These are phyloP conservation scores for Pseudopipra pipra DNA, from an alignment of 2,113 vertebrate genomes.

Conservation along the genomic window DNA sequence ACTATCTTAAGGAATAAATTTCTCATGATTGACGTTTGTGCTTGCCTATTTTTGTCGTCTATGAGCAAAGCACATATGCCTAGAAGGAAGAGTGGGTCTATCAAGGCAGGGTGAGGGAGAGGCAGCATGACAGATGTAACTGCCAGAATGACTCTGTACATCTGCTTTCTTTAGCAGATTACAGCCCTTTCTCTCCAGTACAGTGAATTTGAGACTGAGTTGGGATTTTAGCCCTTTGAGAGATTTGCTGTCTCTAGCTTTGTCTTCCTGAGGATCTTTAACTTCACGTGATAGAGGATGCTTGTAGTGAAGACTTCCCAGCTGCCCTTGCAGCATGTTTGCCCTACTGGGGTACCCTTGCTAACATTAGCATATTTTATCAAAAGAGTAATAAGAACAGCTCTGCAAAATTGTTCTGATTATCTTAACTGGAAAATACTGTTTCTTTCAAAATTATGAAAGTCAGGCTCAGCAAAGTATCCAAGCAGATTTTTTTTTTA, in stretches of 20 bases:
- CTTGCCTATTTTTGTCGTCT: background rate
- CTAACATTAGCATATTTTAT: background rate
- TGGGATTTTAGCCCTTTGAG: conserved; percentile 1
- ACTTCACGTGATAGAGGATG: background rate
- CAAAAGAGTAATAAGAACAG: background rate
- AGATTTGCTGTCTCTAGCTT: background rate
- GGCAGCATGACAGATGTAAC: background rate
- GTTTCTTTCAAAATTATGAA: background rate
- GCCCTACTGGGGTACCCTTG: rapidly evolving
- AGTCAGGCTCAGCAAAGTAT: background rate
- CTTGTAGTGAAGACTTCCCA: background rate
- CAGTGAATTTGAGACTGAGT: background rate
- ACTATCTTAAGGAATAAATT: background rate
- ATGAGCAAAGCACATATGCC: background rate
- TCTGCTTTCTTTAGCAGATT: conserved; percentile 1
- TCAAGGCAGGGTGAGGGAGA: background rate
- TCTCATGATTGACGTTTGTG: background rate
- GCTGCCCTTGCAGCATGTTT: background rate
- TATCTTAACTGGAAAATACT: background rate
- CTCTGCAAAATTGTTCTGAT: background rate
- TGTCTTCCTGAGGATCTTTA: background rate
- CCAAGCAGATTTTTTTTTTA: background rate
- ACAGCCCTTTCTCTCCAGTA: background rate
- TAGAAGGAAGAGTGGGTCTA: background rate
- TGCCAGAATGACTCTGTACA: background rate